These are phyloP conservation scores for Chloropsis hardwickii DNA, from an alignment of 2,113 vertebrate species.

Conservation along the genomic window DNA sequence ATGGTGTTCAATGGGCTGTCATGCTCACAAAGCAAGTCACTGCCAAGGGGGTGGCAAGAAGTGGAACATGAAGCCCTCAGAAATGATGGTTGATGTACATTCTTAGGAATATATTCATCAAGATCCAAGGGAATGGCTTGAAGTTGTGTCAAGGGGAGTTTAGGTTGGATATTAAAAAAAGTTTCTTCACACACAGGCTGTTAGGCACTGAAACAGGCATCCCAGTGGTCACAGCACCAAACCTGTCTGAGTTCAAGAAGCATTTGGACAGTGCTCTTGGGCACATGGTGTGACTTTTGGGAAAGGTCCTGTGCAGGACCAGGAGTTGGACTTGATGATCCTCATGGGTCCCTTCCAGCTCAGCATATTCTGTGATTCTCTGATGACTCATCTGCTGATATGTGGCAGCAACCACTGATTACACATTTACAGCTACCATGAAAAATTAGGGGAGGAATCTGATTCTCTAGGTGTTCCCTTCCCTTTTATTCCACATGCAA, in stretches of 20 bases:
- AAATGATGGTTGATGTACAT: neutral
- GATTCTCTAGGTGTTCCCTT: neutral
- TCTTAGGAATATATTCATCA: neutral
- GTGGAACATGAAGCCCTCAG: neutral
- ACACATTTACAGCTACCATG: neutral
- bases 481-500: neutral
- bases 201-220: neutral
- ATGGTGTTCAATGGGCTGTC: neutral
- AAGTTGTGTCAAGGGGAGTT: neutral
- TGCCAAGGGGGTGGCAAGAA: neutral
- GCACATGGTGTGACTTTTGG: neutral
- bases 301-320: neutral
- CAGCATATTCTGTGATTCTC: neutral
- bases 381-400: neutral
- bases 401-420: neutral
- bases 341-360: neutral
- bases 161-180: neutral
- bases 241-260: neutral
- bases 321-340: accelerated
- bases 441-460: neutral
- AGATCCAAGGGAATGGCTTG: neutral
- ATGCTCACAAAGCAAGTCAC: neutral
- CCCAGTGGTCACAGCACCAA: neutral
- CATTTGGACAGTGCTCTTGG: neutral
- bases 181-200: neutral